Percentiles rank a stretch among this genome's conserved stretches.
Evolutionary conservation across 2,113 vertebrate genomes (phyloP).

Genomic region (Pachyramphus minor): DNA sequence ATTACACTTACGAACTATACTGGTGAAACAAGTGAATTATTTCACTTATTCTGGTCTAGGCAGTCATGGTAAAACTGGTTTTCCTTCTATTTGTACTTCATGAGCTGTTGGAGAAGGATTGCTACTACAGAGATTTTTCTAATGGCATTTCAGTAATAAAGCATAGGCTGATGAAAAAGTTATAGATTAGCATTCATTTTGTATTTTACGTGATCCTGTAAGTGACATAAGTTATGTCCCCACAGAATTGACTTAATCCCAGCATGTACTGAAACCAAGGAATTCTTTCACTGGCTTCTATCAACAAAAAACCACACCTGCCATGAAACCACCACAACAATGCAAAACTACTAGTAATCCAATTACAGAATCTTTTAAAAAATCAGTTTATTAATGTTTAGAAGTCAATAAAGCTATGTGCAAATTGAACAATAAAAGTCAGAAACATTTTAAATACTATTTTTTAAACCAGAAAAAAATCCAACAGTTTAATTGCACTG

Average conservation of each 20-base stretch:
- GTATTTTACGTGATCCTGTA: background rate
- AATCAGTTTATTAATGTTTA: conserved; percentile 86
- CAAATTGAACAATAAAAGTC: conserved; percentile 79
- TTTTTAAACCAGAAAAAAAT: conserved; percentile 56
- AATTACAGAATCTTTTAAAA: conserved; percentile 61
- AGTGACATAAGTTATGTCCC: background rate
- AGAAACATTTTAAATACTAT: conserved; percentile 83
- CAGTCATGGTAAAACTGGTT: background rate
- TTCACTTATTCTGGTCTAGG: background rate
- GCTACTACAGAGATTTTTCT: background rate
- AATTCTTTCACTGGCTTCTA: background rate
- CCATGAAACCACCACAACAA: background rate
- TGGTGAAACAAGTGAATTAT: background rate
- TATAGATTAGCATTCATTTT: background rate
- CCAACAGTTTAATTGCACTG: conserved; percentile 79
- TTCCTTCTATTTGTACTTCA: background rate
- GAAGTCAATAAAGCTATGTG: conserved; percentile 82
- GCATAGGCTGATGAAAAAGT: background rate
- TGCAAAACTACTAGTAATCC: background rate
- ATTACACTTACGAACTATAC: background rate
- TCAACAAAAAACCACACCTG: background rate
- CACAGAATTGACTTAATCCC: background rate
- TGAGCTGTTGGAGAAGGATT: background rate
- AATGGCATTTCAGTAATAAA: background rate
- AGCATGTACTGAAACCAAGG: background rate